Evolutionary conservation across 2,888 invertebrate genomes (phyloP), one percentile per base, ranked within the genome.

Genomic region (Chalcis sispes): DNA sequence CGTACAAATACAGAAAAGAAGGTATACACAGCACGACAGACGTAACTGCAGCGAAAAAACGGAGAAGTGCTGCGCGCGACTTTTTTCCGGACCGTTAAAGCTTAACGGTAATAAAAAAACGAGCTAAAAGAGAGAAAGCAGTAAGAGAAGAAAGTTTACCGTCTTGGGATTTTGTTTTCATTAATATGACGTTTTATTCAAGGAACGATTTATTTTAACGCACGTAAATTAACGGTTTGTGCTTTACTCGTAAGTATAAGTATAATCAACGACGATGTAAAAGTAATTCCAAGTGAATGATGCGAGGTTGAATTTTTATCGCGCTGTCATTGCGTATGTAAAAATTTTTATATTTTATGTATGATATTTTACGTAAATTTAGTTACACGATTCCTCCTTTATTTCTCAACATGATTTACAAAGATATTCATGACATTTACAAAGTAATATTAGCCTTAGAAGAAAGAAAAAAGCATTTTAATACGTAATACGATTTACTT

Each of bases 101-200:
- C 36, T 75, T 54, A 75, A 52, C 40, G 59, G 32, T 18, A 27
- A 18, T n/a, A 15, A 48, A 54, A n/a, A 52, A 25, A 40, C 4
- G 40, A 56, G 46, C 13, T 62, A 7, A 23, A 13, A 23, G n/a
- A 5, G 50, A 20, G 59, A 4, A 36, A 29, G 3, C 50, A 7
- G 4, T 1, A n/a, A n/a, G n/a, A n/a, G n/a, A n/a, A 18, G 42
- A 25, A 32, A 20, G 20, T n/a, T 48, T 64, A 32, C 36, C 10
- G n/a, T 46, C 18, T 58, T 20, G 20, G 27, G 23, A 40, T 54
- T 69, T 64, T 36, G 48, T 74, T 64, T 62, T 62, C 70, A 62
- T 62, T 61, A 52, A 29, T 7, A 13, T 62, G 61, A 71, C 27
- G 5, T 32, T 65, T 50, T 50, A 56, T 56, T 67, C 42, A 56